These are phyloP conservation scores for Drosophila rubida DNA, from an alignment of 2,888 invertebrate species.

Conservation along the genomic window DNA sequence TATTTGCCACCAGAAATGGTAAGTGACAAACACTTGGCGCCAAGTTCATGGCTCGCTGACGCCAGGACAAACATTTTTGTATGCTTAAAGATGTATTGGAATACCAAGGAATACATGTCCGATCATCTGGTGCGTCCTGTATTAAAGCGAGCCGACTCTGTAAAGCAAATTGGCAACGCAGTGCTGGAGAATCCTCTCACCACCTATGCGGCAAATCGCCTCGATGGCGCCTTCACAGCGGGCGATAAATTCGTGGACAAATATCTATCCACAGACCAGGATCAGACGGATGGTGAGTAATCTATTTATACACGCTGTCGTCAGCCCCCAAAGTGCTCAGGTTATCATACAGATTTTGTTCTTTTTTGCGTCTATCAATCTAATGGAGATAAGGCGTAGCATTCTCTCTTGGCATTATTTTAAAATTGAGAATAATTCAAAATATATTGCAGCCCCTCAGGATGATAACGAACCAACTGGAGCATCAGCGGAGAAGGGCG, in stretches of 20 bases:
- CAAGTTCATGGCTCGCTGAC: background rate
- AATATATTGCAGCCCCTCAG: constrained; percentile 56
- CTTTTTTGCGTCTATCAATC: constrained; percentile 36
- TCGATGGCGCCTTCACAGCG: constrained; percentile 91
- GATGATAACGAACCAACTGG: constrained; percentile 70
- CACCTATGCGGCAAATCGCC: constrained; percentile 89
- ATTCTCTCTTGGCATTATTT: constrained; percentile 16
- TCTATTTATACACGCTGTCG: constrained; percentile 55
- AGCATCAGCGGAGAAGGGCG: constrained; percentile 83
- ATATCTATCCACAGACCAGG: constrained; percentile 89
- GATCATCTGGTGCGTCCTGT: constrained; percentile 88
- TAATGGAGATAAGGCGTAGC: constrained; percentile 50
- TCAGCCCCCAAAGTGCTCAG: constrained; percentile 32
- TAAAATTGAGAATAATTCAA: constrained; percentile 12
- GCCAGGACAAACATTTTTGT: constrained; percentile 50
- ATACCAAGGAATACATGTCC: constrained; percentile 91
- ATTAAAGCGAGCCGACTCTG: constrained; percentile 92
- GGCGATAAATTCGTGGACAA: constrained; percentile 94
- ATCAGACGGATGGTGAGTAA: constrained; percentile 88
- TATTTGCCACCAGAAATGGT: constrained; percentile 94
- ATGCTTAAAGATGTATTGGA: constrained; percentile 89
- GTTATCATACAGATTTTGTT: constrained; percentile 56
- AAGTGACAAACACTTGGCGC: constrained; percentile 78
- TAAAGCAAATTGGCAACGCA: constrained; percentile 91
- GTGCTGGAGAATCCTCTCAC: constrained; percentile 90